Evolutionary conservation across 2,113 vertebrate species (phyloP), one percentile per base, ranked within the genome.

Genomic region (Delphinus delphis): DNA sequence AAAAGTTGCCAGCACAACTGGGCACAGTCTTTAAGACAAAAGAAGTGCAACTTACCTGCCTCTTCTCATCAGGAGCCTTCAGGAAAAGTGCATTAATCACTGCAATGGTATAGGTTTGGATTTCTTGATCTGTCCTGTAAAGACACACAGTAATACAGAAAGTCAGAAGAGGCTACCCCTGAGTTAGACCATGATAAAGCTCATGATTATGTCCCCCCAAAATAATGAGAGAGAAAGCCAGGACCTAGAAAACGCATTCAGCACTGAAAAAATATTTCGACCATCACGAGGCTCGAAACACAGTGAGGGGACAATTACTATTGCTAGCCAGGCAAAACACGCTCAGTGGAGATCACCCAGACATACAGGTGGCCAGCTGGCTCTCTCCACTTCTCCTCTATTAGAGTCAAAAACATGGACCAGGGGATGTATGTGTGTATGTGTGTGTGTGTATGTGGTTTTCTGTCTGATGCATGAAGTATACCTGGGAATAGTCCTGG

Each of bases 51-150:
- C 99, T 98, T 91, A 99, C 99, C 99, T 99, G 99, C 98, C 99
- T 99, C 98, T 99, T 99, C 97, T 99, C 99, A 98, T 99, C 99
- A 0, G 99, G 99, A 44, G 99, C 99, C 98, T 99, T 99, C 89
- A 99, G 99, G 97, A 99, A 99, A 94, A 99, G 99, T 14, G 99
- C 99, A 62, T 99, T 99, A 98, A 99, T 99, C 96, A 99, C 99
- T 0, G 99, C 99, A 60, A 99, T 99, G 82, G 99, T 99, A 38
- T 99, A 99, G 0, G 99, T 99, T 98, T 99, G 99, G 98, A 99
- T 99, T 98, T 99, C 99, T 98, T 99, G 99, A 98, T 99, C 99
- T n/a, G 99, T 98, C 97, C 99, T 99, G 98, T 85, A 97, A 94
- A 67, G 93, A 96, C 95, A 88, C 2, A 97, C 92, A 73, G 87